Base-by-base conservation (phyloP, 2,113 vertebrate species). In the Climacteris rufus region DNA sequence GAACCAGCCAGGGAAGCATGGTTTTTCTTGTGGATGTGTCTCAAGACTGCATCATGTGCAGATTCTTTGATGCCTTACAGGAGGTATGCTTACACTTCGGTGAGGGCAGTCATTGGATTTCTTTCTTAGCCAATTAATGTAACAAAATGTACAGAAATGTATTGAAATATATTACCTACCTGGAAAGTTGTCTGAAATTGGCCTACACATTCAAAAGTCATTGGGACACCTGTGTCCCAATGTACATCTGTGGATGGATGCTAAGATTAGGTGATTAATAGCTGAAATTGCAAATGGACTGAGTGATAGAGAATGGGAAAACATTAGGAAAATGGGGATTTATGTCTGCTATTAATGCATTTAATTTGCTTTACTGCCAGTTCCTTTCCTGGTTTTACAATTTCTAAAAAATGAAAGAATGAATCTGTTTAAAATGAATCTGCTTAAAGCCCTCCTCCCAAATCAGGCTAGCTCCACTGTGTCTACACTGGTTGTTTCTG, bases 301-400 rank as follows among this genome's bases (percentile, higher is more conserved):
- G 47, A 89, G 35, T 45, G 39, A 49, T 44, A 76, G 66, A 60
- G 39, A 89, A 79, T 22, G 53, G 45, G 23, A 77, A 95, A 89
- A 84, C 83, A 79, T 82, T 69, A 94, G 49, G 64, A 68, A 79
- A 89, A 69, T 53, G 57, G 61, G 66, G 78, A 84, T 92, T 91
- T 89, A 22, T 31, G 5, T 35, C 54, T 96, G 50, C 54, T 89
- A 35, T 87, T 94, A 84, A 89, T 85, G 42, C n/a, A 80, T 89
- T 91, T 94, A 83, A 87, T 74, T 94, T 39, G 37, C n/a, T 93
- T 92, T 90, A 59, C 18, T 89, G 30, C 27, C 47, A 50, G 94
- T 93, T 89, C 76, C 24, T 82, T 93, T 57, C 74, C 31, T 60
- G 30, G 37, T 61, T 95, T 91, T 84, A 69, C 49, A 52, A 35